Evolutionary conservation across 2,113 vertebrate genomes (phyloP).

Genomic region (Coptodon bakossiorum): DNA sequence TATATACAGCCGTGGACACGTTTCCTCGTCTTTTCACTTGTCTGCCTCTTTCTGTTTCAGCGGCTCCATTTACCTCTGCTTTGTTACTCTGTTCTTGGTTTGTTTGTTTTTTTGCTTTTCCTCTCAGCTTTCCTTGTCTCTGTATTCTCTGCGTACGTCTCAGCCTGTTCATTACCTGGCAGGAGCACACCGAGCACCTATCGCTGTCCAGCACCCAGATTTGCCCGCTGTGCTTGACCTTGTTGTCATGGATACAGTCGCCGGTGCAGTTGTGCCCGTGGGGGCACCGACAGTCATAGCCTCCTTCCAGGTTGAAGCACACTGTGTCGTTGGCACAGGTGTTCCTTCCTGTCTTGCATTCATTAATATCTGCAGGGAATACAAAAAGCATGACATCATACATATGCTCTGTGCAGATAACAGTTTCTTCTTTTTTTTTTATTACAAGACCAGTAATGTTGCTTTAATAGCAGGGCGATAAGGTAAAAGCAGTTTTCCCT

Average conservation of each 20-base stretch:
- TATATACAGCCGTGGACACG: neutral
- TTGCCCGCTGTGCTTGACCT: conserved; percentile 94
- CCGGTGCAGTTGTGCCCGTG: conserved; percentile 97
- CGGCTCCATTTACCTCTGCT: neutral
- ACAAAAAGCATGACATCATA: conserved; percentile 6
- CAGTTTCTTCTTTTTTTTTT: neutral
- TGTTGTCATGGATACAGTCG: conserved; percentile 89
- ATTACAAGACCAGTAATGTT: neutral
- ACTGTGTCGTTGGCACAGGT: conserved; percentile 95
- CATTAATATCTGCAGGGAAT: conserved; percentile 85
- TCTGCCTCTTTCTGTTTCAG: neutral
- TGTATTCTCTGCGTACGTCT: neutral
- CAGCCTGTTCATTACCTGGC: conserved; percentile 74
- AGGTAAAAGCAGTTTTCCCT: neutral
- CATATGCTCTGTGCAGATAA: conserved; percentile 5
- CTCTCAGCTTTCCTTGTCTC: neutral
- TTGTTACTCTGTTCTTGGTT: neutral
- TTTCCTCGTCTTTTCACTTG: neutral
- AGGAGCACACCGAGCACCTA: conserved; percentile 94
- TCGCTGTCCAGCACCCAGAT: conserved; percentile 98
- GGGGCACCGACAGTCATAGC: conserved; percentile 97
- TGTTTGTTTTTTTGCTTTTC: neutral
- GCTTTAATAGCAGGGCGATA: neutral
- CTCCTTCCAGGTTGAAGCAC: conserved; percentile 98
- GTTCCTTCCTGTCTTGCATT: conserved; percentile 91